Conservation (phyloP, 2,888 invertebrate species). For the Laspeyria flexula region DNA sequence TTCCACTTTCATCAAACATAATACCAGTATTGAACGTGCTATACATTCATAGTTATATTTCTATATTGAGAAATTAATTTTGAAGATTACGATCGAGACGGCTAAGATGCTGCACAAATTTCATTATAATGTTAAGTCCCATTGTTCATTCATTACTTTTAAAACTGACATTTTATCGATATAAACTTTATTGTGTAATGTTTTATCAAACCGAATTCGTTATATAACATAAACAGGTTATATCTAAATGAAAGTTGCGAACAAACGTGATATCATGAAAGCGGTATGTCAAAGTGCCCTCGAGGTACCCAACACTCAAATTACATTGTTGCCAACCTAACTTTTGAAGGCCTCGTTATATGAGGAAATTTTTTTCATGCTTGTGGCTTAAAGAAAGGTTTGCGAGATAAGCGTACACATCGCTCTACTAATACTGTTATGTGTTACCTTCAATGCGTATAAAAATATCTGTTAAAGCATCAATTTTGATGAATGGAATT, state of each 20-base stretch:
- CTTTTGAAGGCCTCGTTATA: constrained; percentile 41
- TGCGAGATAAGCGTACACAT: constrained; percentile 7
- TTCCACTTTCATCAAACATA: not conserved
- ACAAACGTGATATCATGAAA: constrained; percentile 38
- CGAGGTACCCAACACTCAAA: constrained; percentile 40
- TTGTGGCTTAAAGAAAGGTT: constrained; percentile 15
- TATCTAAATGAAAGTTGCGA: constrained; percentile 26
- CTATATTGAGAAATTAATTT: not conserved
- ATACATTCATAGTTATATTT: not conserved
- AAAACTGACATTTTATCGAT: not conserved
- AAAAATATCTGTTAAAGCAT: no score
- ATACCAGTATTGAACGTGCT: constrained; percentile 5
- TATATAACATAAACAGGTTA: constrained; percentile 21
- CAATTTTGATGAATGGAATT: no score
- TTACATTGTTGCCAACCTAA: constrained; percentile 48
- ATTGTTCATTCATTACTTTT: not conserved
- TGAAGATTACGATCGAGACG: not conserved
- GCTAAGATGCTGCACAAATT: not conserved
- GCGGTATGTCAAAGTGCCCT: constrained; percentile 41
- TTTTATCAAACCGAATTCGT: constrained; percentile 16
- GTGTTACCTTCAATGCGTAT: not conserved
- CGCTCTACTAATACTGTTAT: constrained; percentile 16
- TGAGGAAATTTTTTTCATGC: constrained; percentile 28
- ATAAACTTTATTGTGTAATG: no score
- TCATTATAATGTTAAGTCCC: not conserved